Evolutionary conservation across 2,113 vertebrate genomes (phyloP).

Genomic region (Ploceus nigricollis): DNA sequence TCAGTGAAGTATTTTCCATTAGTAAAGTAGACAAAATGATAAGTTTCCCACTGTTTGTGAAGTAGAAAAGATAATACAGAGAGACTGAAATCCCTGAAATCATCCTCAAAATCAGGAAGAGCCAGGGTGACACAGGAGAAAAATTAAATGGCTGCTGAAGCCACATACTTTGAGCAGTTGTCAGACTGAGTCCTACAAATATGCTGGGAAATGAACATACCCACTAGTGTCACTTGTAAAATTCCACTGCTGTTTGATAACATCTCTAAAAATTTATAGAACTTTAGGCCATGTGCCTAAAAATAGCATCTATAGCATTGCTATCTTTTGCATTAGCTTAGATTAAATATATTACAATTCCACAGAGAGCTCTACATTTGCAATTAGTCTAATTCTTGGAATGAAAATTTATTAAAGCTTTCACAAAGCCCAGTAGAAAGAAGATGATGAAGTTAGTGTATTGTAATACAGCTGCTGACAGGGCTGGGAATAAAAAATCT

Average conservation of each 20-base stretch:
- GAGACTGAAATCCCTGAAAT: background rate
- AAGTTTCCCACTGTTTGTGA: background rate
- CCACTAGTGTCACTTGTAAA: background rate
- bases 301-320: background rate
- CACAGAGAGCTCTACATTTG: constrained; percentile 19
- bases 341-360: constrained; percentile 28
- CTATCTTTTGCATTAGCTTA: background rate
- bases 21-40: background rate
- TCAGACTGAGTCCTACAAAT: background rate
- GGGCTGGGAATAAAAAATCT: background rate
- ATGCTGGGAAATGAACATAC: background rate
- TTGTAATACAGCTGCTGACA: background rate
- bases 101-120: background rate
- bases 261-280: background rate
- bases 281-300: background rate
- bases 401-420: background rate
- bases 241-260: constrained; percentile 4
- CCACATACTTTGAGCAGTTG: background rate
- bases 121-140: background rate
- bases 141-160: background rate
- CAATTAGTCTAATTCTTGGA: constrained; percentile 21
- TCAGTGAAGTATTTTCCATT: background rate
- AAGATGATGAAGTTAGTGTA: background rate
- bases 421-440: background rate
- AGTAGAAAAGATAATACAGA: background rate